Conservation (phyloP, 2,888 invertebrate species). For the Osmoderma eremita region DNA sequence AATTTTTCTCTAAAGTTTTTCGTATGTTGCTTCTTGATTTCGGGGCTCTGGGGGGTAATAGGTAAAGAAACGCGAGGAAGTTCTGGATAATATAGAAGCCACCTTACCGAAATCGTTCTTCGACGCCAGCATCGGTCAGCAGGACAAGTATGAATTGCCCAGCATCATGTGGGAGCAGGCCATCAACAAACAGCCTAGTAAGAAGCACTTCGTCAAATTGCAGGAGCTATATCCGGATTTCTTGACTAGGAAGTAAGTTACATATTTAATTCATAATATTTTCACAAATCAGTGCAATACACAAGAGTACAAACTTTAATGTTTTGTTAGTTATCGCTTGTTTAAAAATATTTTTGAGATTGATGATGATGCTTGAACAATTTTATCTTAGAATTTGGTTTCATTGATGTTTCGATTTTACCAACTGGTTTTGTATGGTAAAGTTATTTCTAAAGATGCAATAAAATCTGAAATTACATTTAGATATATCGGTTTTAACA, state of each 20-base stretch:
- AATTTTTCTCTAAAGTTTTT: constrained; percentile 1
- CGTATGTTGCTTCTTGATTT: background rate
- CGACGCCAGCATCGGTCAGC: constrained; percentile 53
- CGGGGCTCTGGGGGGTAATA: constrained; percentile 34
- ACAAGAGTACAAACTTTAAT: no score
- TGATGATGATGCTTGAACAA: no score
- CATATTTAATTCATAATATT: no score
- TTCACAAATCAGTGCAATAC: no score
- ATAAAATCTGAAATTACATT: no score
- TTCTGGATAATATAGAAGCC: constrained; percentile 59
- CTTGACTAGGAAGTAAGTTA: constrained; percentile 56
- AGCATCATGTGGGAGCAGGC: constrained; percentile 62
- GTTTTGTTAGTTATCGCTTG: no score
- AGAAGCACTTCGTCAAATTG: constrained; percentile 55
- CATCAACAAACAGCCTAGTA: constrained; percentile 58
- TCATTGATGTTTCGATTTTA: no score
- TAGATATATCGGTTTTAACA: no score
- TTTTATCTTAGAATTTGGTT: no score
- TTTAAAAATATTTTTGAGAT: no score
- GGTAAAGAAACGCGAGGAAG: constrained; percentile 58
- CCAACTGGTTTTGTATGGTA: no score
- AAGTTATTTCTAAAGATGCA: no score
- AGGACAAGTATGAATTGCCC: constrained; percentile 58
- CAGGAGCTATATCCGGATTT: constrained; percentile 56
- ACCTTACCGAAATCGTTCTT: constrained; percentile 57